phyloP scores from a whole-genome alignment of 2,113 vertebrate species.

The Vanacampus margaritifer region DNA sequence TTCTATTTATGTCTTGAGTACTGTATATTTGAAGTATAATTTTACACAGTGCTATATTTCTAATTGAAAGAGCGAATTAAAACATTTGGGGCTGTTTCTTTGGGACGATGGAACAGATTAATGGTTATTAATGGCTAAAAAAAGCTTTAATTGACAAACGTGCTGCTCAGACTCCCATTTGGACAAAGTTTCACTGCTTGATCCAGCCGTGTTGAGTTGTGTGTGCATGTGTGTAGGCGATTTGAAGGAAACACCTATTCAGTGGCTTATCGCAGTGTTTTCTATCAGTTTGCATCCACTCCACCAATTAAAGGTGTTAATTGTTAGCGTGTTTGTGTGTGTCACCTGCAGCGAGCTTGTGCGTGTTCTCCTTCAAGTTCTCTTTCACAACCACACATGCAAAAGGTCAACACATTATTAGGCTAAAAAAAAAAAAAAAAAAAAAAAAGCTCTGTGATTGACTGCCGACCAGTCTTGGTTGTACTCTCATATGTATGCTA shows the following conservation, averaged over 20 bases:
- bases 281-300: conserved; percentile 61
- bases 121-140: no score
- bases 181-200: no score
- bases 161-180: no score
- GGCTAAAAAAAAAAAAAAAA: background rate
- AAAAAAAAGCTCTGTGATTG: background rate
- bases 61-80: no score
- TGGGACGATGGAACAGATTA: no score
- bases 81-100: no score
- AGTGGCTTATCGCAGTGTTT: conserved; percentile 48
- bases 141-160: no score
- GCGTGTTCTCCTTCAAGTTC: background rate
- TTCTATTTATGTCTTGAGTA: no score
- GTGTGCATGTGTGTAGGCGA: conserved; percentile 24
- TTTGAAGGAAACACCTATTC: background rate
- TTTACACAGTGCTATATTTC: no score
- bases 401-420: background rate
- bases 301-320: conserved; percentile 64
- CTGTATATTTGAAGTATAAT: no score
- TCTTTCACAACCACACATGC: background rate
- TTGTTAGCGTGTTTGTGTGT: conserved; percentile 46
- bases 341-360: conserved; percentile 16
- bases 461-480: background rate
- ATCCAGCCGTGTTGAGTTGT: conserved; percentile 4
- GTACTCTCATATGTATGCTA: background rate